Base-by-base conservation (phyloP, 2,797 vertebrate genomes). In the Paratrypauchen microcephalus region DNA sequence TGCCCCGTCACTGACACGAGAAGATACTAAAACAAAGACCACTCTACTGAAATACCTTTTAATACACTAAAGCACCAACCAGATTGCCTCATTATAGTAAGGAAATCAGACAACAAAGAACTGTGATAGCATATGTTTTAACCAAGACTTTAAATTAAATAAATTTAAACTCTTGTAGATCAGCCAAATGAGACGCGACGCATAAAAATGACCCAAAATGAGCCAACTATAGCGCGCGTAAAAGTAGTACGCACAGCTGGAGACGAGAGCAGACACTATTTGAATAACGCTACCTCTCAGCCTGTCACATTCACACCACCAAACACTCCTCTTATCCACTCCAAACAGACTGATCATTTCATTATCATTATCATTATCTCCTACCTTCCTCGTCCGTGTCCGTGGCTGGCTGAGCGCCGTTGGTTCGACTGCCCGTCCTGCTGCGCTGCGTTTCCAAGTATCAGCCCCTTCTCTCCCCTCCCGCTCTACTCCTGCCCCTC, bases 381-480 rank as follows among this genome's bases (percentile, higher is more conserved):
- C 84, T 93, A 94, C 94, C 93, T 93, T 92, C 91, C 87, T 90
- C 82, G 88, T 92, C 90, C 90, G 87, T 77, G 80, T 92, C 88
- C 85, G 87, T 90, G 83, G 83, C 88, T 81, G 86, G 87, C 81
- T 86, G 88, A 75, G 91, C 86, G 86, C 87, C 86, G 85, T 85
- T 80, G 89, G 83, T 77, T 85, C 86, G 85, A 88, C 80, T 85
- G 86, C 78, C 72, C 83, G 89, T 91, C 91, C 90, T 78, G 90
- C 88, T 90, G 91, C 87, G 89, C 87, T 74, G 88, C 87, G 84
- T 82, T 87, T 75, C 87, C 82, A 87, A 84, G 77, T 83, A 77
- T 88, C 82, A 81, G 78, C 83, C 76, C 32, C 78, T 73, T 62
- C 39, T 61, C 62, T 58, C 68, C 59, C 70, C 55, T 55, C 52